Evolutionary conservation across 2,888 invertebrate genomes (phyloP).

Genomic region (Rapana venosa): DNA sequence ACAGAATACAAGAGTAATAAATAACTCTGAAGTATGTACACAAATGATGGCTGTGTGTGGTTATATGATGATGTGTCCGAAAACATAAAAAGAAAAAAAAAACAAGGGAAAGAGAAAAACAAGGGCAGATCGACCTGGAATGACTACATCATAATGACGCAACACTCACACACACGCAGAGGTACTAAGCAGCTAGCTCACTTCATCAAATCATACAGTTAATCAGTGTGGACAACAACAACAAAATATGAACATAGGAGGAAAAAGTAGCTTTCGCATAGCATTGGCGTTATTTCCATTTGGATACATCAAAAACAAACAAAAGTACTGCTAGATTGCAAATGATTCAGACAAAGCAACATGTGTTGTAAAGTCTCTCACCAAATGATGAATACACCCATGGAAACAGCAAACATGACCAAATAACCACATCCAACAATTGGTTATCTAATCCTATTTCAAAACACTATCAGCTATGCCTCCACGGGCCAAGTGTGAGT

Average conservation of each 20-base stretch:
- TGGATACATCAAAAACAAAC: too few species aligned
- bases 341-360: too few species aligned
- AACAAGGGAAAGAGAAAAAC: background rate
- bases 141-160: slow-evolving; percentile 13
- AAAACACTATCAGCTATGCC: too few species aligned
- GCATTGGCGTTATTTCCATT: background rate
- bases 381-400: too few species aligned
- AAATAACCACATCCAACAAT: too few species aligned
- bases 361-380: too few species aligned
- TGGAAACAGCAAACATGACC: too few species aligned
- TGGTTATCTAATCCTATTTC: too few species aligned
- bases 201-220: background rate
- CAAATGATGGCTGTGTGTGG: slow-evolving; percentile 24
- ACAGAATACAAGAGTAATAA: slow-evolving; percentile 45
- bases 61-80: background rate
- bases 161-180: background rate
- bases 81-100: too few species aligned
- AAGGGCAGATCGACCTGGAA: background rate
- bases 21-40: slow-evolving; percentile 45
- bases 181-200: slow-evolving; percentile 11
- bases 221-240: background rate
- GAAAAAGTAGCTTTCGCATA: background rate
- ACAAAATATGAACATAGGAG: background rate
- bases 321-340: too few species aligned
- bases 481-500: too few species aligned